A percentile compares a stretch with the other conserved stretches of the same genome.
These are phyloP conservation scores for Macrotis lagotis DNA, from an alignment of 2,113 vertebrate genomes.

Conservation along the genomic window DNA sequence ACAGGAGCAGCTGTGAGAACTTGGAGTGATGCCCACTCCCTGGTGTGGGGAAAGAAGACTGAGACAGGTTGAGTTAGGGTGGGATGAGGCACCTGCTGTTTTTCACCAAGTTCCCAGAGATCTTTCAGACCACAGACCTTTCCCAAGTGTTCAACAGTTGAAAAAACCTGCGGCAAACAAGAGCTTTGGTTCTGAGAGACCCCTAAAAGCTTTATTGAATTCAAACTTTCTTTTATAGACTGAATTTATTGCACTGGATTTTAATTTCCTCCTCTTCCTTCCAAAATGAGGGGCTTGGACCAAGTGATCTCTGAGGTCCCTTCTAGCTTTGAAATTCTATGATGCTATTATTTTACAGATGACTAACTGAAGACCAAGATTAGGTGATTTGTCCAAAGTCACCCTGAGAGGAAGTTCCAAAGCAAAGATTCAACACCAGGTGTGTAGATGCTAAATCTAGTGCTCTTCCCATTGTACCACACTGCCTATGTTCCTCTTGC, in stretches of 20 bases:
- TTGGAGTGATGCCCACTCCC: neutral
- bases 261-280: neutral
- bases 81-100: neutral
- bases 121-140: neutral
- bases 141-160: neutral
- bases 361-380: neutral
- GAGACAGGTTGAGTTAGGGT: neutral
- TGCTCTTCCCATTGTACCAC: neutral
- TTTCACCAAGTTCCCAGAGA: neutral
- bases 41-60: conserved; percentile 50
- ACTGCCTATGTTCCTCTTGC: neutral
- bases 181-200: conserved; percentile 2
- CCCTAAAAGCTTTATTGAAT: neutral
- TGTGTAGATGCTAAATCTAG: neutral
- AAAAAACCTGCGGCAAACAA: neutral
- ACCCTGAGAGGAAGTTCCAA: neutral
- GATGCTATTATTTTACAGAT: neutral
- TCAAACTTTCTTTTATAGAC: neutral
- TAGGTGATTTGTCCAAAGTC: neutral
- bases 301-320: neutral
- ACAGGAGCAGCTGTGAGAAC: conserved; percentile 55
- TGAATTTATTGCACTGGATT: neutral
- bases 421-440: neutral
- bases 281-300: neutral
- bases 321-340: neutral